Evolutionary conservation across 2,888 invertebrate species (phyloP), one percentile per base, ranked within the genome.

Genomic region (Neelides folsomi): DNA sequence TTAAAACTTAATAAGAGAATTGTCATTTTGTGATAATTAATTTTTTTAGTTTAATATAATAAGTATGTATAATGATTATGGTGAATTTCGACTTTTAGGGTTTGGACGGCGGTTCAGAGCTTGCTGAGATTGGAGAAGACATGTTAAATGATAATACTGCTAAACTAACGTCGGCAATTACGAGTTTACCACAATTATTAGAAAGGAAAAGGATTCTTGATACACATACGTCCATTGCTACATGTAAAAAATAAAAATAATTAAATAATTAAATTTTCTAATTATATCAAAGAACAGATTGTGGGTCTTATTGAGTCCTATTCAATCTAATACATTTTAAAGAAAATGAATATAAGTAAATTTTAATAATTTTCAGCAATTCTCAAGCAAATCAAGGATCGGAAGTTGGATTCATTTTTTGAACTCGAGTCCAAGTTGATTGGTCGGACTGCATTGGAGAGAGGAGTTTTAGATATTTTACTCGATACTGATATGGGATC

Each of bases 201-300:
- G 97, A 97, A 71, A 93, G 89, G 76, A 98, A 99, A 71, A 77
- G 94, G 38, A 77, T 97, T 12, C 93, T 99, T 65, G 98, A 98
- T 68, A 90, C 95, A 87, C 98, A 99, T 70, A 98, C 94, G 19
- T 95, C 93, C 61, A 85, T 98, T 58, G 98, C 98, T 2, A 98
- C 97, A 72, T 81, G 83, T 80, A 69, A 64, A 49, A 50, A 16
- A 19, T 12, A 39, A 48, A 10, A 5, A 9, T 16, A 45, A 3
- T 39, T 5, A 39, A 13, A 8, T 5, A 27, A 27, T 27, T 27
- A 27, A 27, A 27, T 27, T 7, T 27, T 27, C 7, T 7, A 27
- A 27, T 27, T 27, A 27, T 5, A n/a, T n/a, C 12, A 36, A 9
- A 9, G 37, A 36, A 12, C 9, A 36, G 12, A 9, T 36, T 36